phyloP scores from a whole-genome alignment of 2,888 invertebrate species.

The Lycaena phlaeas region DNA sequence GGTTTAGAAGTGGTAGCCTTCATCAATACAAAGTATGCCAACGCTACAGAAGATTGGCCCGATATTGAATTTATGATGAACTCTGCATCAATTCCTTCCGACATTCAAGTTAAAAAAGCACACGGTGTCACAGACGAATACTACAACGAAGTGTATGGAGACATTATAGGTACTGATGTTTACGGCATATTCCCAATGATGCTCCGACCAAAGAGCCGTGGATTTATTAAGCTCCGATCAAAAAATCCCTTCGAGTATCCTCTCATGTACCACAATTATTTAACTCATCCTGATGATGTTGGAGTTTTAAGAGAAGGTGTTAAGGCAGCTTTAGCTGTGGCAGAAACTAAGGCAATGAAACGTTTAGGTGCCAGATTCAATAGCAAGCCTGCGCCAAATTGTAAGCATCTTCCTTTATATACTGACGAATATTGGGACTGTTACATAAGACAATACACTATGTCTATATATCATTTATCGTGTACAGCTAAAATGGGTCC shows the following conservation, averaged over 20 bases:
- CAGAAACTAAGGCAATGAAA: constrained; percentile 83
- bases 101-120: constrained; percentile 84
- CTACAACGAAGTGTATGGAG: constrained; percentile 81
- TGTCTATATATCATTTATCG: constrained; percentile 90
- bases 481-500: constrained; percentile 92
- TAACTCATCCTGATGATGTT: constrained; percentile 89
- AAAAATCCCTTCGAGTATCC: constrained; percentile 86
- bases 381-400: constrained; percentile 83
- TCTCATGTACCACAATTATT: constrained; percentile 91
- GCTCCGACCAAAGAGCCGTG: constrained; percentile 89
- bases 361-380: constrained; percentile 85
- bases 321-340: constrained; percentile 87
- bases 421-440: constrained; percentile 94
- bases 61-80: constrained; percentile 94
- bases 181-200: constrained; percentile 92
- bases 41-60: constrained; percentile 90
- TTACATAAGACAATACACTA: constrained; percentile 85
- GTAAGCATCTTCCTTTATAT: constrained; percentile 81
- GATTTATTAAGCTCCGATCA: constrained; percentile 81
- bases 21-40: constrained; percentile 90
- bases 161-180: constrained; percentile 82
- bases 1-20: constrained; percentile 92
- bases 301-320: constrained; percentile 88
- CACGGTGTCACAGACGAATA: constrained; percentile 88
- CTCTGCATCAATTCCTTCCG: constrained; percentile 85